phyloP scores from a whole-genome alignment of 2,113 vertebrate species.

The Spizaetus ornatus region DNA sequence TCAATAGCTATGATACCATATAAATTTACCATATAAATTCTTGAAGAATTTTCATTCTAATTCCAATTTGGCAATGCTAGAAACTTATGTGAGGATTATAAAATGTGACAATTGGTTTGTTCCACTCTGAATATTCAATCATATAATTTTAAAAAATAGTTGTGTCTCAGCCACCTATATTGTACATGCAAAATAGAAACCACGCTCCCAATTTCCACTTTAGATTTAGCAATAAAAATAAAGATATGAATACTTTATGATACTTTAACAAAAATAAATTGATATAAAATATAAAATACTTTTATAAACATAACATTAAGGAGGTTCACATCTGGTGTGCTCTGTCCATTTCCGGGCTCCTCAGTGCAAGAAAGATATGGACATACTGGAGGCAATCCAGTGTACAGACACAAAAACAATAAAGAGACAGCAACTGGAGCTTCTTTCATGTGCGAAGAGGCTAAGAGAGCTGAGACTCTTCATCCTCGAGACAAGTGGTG shows the following conservation, averaged over 20 bases:
- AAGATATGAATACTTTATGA: not conserved
- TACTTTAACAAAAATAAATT: not conserved
- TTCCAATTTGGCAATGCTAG: not conserved
- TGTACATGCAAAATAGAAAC: not conserved
- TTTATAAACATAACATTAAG: not conserved
- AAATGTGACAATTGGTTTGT: not conserved
- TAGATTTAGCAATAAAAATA: not conserved
- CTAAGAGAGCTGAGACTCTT: not conserved
- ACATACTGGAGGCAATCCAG: not conserved
- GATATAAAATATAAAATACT: not conserved
- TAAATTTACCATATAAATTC: not conserved
- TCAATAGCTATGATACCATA: not conserved
- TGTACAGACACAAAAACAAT: not conserved
- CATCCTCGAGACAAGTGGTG: not conserved
- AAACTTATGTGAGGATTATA: not conserved
- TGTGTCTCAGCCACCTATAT: not conserved
- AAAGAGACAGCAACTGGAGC: not conserved
- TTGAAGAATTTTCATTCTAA: not conserved
- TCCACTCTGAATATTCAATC: not conserved
- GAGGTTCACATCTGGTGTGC: not conserved
- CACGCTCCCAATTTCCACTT: not conserved
- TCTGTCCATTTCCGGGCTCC: not conserved
- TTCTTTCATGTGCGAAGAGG: not conserved
- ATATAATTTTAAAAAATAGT: not conserved
- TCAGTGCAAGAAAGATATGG: not conserved